Base-by-base conservation (phyloP, 2,797 vertebrate genomes). In the Austrolebias charrua region DNA sequence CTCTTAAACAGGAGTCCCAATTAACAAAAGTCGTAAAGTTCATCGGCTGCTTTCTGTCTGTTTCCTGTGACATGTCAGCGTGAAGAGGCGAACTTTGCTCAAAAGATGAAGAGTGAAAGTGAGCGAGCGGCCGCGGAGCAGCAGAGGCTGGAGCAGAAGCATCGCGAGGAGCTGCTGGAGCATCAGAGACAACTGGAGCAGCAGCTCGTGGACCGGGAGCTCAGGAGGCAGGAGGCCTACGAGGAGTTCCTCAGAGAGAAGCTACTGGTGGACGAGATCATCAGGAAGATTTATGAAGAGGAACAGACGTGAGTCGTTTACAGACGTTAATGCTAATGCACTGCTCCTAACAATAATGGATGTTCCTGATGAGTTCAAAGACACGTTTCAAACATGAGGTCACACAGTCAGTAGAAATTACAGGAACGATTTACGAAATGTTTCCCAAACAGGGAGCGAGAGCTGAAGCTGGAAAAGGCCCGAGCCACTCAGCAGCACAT, bases 221-320 rank as follows among this genome's bases (percentile, higher is more conserved):
- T 16, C 49, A 92, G 64, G 72, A 96, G 89, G 73, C 94, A 96
- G 78, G 91, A 94, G 44, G 94, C 92, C 0, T 97, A 97, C 4
- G 83, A 97, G 71, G 94, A 96, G 75, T 93, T 97, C 86, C 90
- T 98, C 47, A 94, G 91, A 83, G 98, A 99, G 69, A 98, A 98
- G 79, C 85, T 95, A 59, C 78, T 95, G 94, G 92, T 98, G 47
- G 96, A 98, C 57, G 95, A 96, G 85, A 96, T 98, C 24, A 81
- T 98, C 65, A 92, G 91, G 58, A 98, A 95, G 89, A 95, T 98
- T 84, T 95, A 95, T 12, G 95, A 97, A 63, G 96, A 99, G 85
- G 95, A 98, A 71, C 91, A 93, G 75, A 91, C 82, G 97, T 98
- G 84, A 95, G 94, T 89, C 12, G 6, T 28, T n/a, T 28, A 28